Percentiles rank a stretch among this genome's conserved stretches.
phyloP scores from a whole-genome alignment of 2,888 invertebrate species.

The Hypomecis punctinalis region DNA sequence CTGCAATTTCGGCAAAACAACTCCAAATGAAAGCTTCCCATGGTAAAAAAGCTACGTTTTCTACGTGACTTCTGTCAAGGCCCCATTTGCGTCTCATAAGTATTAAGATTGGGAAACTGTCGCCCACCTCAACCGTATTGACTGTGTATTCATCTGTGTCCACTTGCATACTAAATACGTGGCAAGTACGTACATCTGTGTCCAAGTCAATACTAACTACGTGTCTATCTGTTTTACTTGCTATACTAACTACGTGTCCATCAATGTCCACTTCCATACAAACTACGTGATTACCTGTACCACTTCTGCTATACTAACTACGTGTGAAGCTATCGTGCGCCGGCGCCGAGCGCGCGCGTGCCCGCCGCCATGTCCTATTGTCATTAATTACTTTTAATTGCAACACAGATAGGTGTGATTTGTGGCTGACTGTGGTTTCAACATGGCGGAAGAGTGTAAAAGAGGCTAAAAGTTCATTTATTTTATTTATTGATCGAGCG shows the following conservation, averaged over 20 bases:
- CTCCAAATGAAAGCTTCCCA: no score
- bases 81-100: conserved; percentile 7
- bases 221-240: no score
- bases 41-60: no score
- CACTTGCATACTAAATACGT: no score
- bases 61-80: conserved; percentile 16
- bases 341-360: conserved; percentile 20
- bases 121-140: not conserved
- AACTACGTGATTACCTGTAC: not conserved
- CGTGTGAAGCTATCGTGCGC: not conserved
- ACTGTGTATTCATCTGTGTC: no score
- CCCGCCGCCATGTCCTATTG: conserved; percentile 4
- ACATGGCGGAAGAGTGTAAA: conserved; percentile 14
- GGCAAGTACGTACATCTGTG: no score
- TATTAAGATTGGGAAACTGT: conserved; percentile 8
- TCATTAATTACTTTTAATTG: conserved; percentile 6
- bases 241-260: no score
- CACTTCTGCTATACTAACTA: not conserved
- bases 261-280: conserved; percentile 1
- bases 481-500: no score
- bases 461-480: not conserved
- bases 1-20: no score
- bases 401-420: not conserved
- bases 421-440: conserved; percentile 13
- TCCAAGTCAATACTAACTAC: no score